Evolutionary conservation across 2,113 vertebrate species (phyloP).

Genomic region (Mustela nigripes): DNA sequence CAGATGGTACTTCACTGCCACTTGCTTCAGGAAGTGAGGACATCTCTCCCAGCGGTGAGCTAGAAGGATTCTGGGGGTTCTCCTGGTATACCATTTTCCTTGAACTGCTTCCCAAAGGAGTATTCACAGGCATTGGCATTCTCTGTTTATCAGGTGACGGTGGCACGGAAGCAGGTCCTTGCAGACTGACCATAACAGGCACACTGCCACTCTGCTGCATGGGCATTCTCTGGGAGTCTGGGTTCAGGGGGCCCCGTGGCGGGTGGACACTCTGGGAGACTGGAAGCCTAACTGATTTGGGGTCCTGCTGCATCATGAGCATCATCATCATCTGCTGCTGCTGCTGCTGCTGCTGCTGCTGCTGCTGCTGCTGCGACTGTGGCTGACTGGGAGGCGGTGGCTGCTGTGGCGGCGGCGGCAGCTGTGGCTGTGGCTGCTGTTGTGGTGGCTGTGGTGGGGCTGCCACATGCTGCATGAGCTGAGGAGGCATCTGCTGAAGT

Average conservation of each 20-base stretch:
- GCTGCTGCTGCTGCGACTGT: conserved; percentile 87
- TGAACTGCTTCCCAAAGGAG: conserved; percentile 89
- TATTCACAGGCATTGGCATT: conserved; percentile 92
- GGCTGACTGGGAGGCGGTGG: conserved; percentile 90
- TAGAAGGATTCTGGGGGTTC: conserved; percentile 91
- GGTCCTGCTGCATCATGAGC: conserved; percentile 97
- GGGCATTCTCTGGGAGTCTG: conserved; percentile 94
- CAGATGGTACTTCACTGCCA: conserved; percentile 85
- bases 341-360: conserved; percentile 88
- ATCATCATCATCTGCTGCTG: conserved; percentile 97
- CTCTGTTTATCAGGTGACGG: conserved; percentile 97
- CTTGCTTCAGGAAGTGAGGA: conserved; percentile 87
- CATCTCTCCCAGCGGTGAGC: conserved; percentile 91
- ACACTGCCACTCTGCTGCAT: conserved; percentile 93
- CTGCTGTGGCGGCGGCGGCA: conserved; percentile 86
- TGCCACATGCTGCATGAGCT: conserved; percentile 93
- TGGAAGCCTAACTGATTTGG: conserved; percentile 92
- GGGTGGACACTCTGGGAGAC: conserved; percentile 93
- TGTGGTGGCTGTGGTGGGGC: conserved; percentile 89
- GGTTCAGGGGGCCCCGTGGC: conserved; percentile 90
- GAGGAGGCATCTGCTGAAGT: conserved; percentile 96
- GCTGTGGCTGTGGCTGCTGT: conserved; percentile 88
- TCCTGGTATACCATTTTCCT: conserved; percentile 96
- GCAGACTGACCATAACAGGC: conserved; percentile 96
- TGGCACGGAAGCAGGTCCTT: conserved; percentile 93